Evolutionary conservation across 2,113 vertebrate genomes (phyloP).

Genomic region (Colistium nudipinnis): DNA sequence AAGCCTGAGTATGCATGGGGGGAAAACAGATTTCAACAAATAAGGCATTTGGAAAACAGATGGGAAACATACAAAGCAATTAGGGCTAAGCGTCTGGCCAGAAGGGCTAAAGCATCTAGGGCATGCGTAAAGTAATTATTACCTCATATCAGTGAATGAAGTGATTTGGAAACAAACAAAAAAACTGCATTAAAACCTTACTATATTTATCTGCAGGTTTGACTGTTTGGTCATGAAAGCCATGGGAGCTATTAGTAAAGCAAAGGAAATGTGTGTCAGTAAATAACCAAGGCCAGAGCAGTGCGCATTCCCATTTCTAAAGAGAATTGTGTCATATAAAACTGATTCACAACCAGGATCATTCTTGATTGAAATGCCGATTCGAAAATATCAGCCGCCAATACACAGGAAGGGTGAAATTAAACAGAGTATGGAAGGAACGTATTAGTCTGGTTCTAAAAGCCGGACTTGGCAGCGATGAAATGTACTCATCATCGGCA

Average conservation of each 20-base stretch:
- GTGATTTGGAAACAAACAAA: conserved; percentile 20
- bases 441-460: conserved; percentile 39
- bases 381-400: conserved; percentile 11
- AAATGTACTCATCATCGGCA: conserved; percentile 23
- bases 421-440: conserved; percentile 1
- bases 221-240: conserved; percentile 18
- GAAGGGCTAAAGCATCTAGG: conserved; percentile 8
- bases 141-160: conserved; percentile 19
- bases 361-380: neutral
- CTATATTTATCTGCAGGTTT: conserved; percentile 16
- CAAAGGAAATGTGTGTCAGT: neutral
- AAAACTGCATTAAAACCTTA: conserved; percentile 17
- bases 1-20: neutral
- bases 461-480: conserved; percentile 38
- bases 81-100: conserved; percentile 18
- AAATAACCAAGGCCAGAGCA: neutral
- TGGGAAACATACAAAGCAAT: conserved; percentile 42
- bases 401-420: conserved; percentile 27
- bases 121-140: conserved; percentile 26
- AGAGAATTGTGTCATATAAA: conserved; percentile 2
- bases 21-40: conserved; percentile 27
- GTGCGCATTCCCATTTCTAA: neutral
- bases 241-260: neutral
- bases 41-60: conserved; percentile 41
- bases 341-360: neutral